These are phyloP conservation scores for Leucoma salicis DNA, from an alignment of 2,888 invertebrate genomes.

Conservation along the genomic window DNA sequence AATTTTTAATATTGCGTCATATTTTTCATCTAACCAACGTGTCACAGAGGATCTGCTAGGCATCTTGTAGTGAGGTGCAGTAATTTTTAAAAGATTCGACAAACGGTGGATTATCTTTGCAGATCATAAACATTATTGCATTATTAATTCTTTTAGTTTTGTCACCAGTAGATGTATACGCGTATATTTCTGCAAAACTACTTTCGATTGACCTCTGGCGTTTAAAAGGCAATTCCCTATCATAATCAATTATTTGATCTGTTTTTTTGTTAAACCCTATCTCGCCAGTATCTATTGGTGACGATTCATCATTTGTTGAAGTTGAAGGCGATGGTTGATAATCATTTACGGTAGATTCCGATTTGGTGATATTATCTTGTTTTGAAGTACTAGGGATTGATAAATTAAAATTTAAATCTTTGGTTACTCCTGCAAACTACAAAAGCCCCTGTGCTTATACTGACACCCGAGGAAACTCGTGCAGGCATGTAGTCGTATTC, in stretches of 20 bases:
- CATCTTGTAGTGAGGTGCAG: constrained; percentile 38
- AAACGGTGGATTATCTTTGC: constrained; percentile 39
- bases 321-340: constrained; percentile 22
- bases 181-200: constrained; percentile 31
- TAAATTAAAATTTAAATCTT: constrained; percentile 15
- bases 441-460: too few relatives aligned
- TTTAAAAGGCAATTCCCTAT: constrained; percentile 20
- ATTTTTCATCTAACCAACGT: constrained; percentile 41
- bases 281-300: constrained; percentile 22
- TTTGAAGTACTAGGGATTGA: constrained; percentile 20
- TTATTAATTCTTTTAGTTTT: constrained; percentile 34
- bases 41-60: constrained; percentile 37
- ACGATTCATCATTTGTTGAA: constrained; percentile 17
- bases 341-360: constrained; percentile 20
- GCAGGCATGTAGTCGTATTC: too few relatives aligned
- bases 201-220: constrained; percentile 28
- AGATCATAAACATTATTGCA: constrained; percentile 28
- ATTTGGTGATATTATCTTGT: constrained; percentile 23
- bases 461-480: too few relatives aligned
- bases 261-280: constrained; percentile 14
- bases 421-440: constrained; percentile 7
- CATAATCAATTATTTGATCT: constrained; percentile 24
- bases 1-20: constrained; percentile 33
- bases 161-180: constrained; percentile 18
- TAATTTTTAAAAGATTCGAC: constrained; percentile 35